Conservation (phyloP, 2,113 vertebrate genomes). For the Salvelinus fontinalis region DNA sequence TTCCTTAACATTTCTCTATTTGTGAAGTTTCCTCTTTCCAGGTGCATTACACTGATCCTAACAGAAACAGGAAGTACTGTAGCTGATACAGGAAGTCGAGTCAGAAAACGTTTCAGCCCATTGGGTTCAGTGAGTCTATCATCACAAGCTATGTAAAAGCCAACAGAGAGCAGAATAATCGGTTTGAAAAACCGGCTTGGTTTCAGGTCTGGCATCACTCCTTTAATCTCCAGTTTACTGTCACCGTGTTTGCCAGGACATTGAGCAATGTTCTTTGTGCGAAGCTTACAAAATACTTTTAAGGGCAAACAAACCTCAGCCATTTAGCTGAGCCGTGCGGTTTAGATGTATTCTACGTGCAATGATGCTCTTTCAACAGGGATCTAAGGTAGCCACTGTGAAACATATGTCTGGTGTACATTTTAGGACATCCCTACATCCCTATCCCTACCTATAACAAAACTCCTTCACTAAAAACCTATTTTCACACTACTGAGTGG, state of each 20-base stretch:
- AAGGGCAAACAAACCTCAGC: constrained; percentile 43
- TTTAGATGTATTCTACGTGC: constrained; percentile 32
- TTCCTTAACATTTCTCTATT: too few relatives aligned
- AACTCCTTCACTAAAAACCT: too few relatives aligned
- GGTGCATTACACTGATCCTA: neutral
- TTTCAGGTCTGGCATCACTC: constrained; percentile 41
- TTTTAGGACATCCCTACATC: too few relatives aligned
- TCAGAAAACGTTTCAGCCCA: constrained; percentile 11
- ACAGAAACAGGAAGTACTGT: constrained; percentile 39
- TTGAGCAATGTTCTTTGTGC: constrained; percentile 56
- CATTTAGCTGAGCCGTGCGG: constrained; percentile 20
- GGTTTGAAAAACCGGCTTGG: constrained; percentile 28
- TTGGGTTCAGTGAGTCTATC: constrained; percentile 18
- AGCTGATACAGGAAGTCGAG: constrained; percentile 26
- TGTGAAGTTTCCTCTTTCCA: too few relatives aligned
- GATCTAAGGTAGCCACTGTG: constrained; percentile 26
- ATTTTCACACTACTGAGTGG: too few relatives aligned
- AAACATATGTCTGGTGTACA: neutral
- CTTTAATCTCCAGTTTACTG: constrained; percentile 51
- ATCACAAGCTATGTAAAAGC: constrained; percentile 37
- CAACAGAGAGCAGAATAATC: constrained; percentile 41
- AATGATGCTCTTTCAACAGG: constrained; percentile 24
- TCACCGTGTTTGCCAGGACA: constrained; percentile 35
- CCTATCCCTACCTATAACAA: too few relatives aligned
- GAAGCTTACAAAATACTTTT: constrained; percentile 49